Conservation (phyloP, 2,888 invertebrate genomes). For the Drosophila limbata region DNA sequence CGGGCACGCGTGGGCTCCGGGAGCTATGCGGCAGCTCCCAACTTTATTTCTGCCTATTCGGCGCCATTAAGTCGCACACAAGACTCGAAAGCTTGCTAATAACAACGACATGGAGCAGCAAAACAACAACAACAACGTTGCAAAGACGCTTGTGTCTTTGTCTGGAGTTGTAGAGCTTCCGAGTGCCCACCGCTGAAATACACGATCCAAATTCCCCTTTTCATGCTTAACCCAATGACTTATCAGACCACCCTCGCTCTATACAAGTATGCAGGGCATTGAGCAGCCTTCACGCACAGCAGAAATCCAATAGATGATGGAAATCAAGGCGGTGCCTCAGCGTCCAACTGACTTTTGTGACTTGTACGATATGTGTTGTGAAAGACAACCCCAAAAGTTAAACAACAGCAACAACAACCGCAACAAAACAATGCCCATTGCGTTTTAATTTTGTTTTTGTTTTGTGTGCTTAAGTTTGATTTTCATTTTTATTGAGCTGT, state of each 20-base stretch:
- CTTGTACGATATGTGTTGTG: conserved; percentile 23
- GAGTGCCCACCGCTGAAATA: too few relatives aligned
- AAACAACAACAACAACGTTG: too few relatives aligned
- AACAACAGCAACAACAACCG: conserved; percentile 16
- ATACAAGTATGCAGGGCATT: conserved; percentile 22
- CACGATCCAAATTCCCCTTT: neutral
- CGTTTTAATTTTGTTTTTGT: conserved; percentile 39
- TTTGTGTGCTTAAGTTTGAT: conserved; percentile 28
- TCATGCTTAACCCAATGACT: neutral
- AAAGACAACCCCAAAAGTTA: conserved; percentile 28
- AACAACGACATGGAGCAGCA: too few relatives aligned
- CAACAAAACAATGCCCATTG: conserved; percentile 18
- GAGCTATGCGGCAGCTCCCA: too few relatives aligned
- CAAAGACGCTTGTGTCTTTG: too few relatives aligned
- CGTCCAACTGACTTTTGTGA: conserved; percentile 39
- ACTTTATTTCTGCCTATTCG: too few relatives aligned
- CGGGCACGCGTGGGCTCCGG: too few relatives aligned
- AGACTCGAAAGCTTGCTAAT: too few relatives aligned
- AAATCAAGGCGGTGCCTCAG: conserved; percentile 24
- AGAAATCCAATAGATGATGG: conserved; percentile 11
- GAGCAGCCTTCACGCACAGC: conserved; percentile 60
- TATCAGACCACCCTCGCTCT: neutral
- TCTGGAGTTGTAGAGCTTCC: too few relatives aligned
- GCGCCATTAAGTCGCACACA: too few relatives aligned
- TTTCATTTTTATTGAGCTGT: conserved; percentile 55